Base-by-base conservation (phyloP, 1,140 invertebrate genomes). In the Zophobas morio region DNA sequence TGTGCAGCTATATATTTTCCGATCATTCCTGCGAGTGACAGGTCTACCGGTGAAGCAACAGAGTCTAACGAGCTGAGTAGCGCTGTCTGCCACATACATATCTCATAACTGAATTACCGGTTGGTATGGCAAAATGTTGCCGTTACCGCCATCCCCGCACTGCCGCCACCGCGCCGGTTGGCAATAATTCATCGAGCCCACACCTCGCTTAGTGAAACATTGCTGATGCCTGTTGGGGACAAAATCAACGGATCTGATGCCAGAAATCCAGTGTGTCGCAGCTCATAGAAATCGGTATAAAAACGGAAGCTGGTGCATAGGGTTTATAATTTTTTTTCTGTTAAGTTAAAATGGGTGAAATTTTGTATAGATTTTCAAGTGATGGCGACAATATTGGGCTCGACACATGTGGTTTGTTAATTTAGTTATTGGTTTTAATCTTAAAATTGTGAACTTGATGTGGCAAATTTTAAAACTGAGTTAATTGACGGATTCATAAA, bases 101-200 rank as follows among this genome's bases (percentile, higher is more conserved):
- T 70, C 75, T 76, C 75, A 76, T 76, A 76, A 76, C 75, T 56
- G 75, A 76, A 76, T 76, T 76, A 76, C 66, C 75, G 70, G 75
- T 71, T 34, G 75, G 60, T 51, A 76, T 76, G 46, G 74, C 60
- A 76, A 60, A 47, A 60, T 49, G 60, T 60, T 49, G 57, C 74
- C 57, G 42, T 60, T 39, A 63, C 56, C 2, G 49, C 40, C 42
- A 36, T 35, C 60, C 60, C 39, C 39, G 60, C 60, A 39, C 53
- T 34, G 49, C 8, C 42, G 42, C 49, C 8, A 6, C 49, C 8
- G 6, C 49, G 49, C 49, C 49, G 32, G 53, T 34, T 33, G 6
- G 53, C 53, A 54, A 60, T 60, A 60, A 60, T 39, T 60, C 56
- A 60, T 60, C 56, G 20, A 20, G 3, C 53, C 53, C 53, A 54